Base-by-base conservation (phyloP, 2,888 invertebrate genomes). In the Mesoligia furuncula region DNA sequence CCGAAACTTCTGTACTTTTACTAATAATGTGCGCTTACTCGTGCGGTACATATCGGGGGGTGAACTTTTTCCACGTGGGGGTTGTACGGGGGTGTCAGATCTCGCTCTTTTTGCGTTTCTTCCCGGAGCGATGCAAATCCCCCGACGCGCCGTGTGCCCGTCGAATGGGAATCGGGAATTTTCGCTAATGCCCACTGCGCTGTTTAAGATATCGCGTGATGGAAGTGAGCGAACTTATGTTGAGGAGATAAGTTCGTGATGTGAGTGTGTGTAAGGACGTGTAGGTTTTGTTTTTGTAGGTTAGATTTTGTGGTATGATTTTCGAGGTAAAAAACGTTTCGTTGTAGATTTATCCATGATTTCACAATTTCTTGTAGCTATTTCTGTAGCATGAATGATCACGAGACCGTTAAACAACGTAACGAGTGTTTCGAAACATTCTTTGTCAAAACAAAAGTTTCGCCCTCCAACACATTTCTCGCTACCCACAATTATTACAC, bases 41-140 rank as follows among this genome's bases (percentile, higher is more conserved):
- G 79, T 81, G 87, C 87, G 81, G 79, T 81, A 83, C 85, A 85
- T 83, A 88, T 88, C 73, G 81, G 87, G 84, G 80, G 83, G 77
- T 68, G 83, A 67, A 67, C 84, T 86, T 88, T 89, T 88, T 85
- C 80, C 80, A 77, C 77, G 84, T 79, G 75, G 71, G 75, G 77
- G 80, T 75, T 84, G 42, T 36, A 39, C 72, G 74, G 77, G 81
- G 86, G 81, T 62, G 87, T 75, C 84, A 77, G 87, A 81, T 88
- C 91, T 93, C 93, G 93, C 90, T 95, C 93, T 94, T 94, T 95
- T 95, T 94, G 91, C 93, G 90, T 94, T 95, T 94, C 95, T 95
- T 95, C 93, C 93, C 93, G 91, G 91, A 93, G 94, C 94, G 92
- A 94, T 95, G 95, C 95, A 95, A 95, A 95, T 94, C 93, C 93